A percentile compares a stretch with the other conserved stretches of the same genome.
Conservation (phyloP, 2,113 vertebrate genomes). For the Seriola aureovittata region DNA sequence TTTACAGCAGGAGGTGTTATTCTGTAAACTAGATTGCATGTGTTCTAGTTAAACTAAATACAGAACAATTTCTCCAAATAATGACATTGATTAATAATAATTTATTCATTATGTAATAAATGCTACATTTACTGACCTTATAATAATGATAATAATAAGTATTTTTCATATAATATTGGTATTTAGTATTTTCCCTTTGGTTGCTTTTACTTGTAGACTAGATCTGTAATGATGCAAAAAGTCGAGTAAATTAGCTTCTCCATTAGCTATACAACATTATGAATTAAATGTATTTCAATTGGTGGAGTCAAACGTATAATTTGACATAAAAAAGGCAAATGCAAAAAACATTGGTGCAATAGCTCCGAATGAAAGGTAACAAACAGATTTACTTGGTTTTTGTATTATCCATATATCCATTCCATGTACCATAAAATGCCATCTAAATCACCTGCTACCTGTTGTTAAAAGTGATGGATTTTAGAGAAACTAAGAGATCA, state of each 20-base stretch:
- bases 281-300: background rate
- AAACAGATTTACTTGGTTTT: background rate
- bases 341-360: background rate
- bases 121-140: background rate
- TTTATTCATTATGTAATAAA: background rate
- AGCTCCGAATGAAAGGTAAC: background rate
- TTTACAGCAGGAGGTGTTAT: background rate
- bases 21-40: background rate
- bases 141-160: too few relatives aligned
- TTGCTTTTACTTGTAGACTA: background rate
- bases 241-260: background rate
- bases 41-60: background rate
- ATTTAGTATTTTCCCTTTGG: background rate
- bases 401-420: background rate
- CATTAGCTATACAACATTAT: background rate
- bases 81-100: background rate
- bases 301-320: background rate
- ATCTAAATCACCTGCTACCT: background rate
- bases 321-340: background rate
- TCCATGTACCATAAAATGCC: background rate
- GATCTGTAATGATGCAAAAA: background rate
- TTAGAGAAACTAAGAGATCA: background rate
- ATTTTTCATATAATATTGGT: too few relatives aligned
- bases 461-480: background rate
- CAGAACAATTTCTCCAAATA: background rate